Evolutionary conservation across 2,797 vertebrate genomes (phyloP).

Genomic region (Karalla daura): DNA sequence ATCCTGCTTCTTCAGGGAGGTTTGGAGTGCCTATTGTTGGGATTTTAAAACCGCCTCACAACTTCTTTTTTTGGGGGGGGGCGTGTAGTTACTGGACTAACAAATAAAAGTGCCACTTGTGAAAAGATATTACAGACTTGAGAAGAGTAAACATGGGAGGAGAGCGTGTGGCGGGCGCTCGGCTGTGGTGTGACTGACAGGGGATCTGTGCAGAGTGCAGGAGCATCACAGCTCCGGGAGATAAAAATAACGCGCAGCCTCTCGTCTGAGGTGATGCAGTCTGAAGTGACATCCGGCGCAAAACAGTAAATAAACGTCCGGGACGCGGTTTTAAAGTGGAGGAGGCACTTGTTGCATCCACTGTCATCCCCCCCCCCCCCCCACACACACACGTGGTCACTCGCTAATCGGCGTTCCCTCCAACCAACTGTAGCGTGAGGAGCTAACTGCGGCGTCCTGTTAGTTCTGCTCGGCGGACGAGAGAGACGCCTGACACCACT

Average conservation of each 20-base stretch:
- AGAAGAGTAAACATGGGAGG: background rate
- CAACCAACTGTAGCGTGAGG: background rate
- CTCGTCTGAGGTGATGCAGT: background rate
- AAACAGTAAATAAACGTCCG: background rate
- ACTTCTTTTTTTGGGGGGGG: background rate
- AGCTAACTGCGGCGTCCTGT: conserved; percentile 21
- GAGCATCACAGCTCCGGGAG: conserved; percentile 1
- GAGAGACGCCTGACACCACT: background rate
- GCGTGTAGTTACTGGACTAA: background rate
- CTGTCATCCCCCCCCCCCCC: conserved; percentile 19
- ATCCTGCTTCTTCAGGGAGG: too few relatives aligned
- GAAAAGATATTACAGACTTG: conserved; percentile 8
- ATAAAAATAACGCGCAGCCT: conserved; percentile 43
- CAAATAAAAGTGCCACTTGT: background rate
- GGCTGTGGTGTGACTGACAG: conserved; percentile 30
- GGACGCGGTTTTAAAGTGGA: conserved; percentile 17
- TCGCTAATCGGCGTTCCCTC: background rate
- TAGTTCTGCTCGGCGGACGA: conserved; percentile 14
- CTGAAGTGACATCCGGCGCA: conserved; percentile 1
- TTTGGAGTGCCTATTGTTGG: too few relatives aligned
- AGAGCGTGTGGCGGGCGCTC: background rate
- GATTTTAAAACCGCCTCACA: conserved; percentile 5
- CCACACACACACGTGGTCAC: too few relatives aligned
- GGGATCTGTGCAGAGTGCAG: conserved; percentile 30
- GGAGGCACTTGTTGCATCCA: conserved; percentile 2